phyloP scores from a whole-genome alignment of 2,113 vertebrate genomes.

The Zonotrichia leucophrys region DNA sequence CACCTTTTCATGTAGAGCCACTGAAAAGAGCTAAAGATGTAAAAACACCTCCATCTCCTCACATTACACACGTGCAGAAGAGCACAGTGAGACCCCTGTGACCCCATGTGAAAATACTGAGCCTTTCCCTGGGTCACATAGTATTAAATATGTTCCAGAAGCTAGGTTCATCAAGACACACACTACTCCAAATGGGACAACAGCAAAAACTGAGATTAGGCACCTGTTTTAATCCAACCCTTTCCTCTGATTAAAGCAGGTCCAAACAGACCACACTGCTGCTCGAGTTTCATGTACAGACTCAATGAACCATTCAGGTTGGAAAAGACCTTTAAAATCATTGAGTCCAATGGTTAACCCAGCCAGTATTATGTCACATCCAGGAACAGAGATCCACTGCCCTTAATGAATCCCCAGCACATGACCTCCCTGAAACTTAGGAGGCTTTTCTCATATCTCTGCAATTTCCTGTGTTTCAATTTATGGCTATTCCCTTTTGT shows the following conservation, averaged over 20 bases:
- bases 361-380: not conserved
- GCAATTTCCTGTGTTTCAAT: not conserved
- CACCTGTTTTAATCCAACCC: not conserved
- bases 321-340: not conserved
- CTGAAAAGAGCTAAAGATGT: not conserved
- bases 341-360: fast-evolving
- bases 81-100: fast-evolving
- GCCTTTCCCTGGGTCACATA: fast-evolving
- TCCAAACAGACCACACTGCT: not conserved
- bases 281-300: fast-evolving
- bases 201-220: not conserved
- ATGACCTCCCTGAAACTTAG: not conserved
- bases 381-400: not conserved
- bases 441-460: not conserved
- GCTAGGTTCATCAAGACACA: not conserved
- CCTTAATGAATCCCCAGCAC: not conserved
- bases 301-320: not conserved
- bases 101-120: fast-evolving
- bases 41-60: not conserved
- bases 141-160: not conserved
- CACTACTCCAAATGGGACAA: not conserved
- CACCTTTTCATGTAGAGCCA: not conserved
- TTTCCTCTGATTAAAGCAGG: not conserved
- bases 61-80: fast-evolving
- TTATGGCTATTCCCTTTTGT: not conserved